Evolutionary conservation across 2,797 vertebrate species (phyloP), one percentile per base, ranked within the genome.

Genomic region (Sebastolobus alascanus): DNA sequence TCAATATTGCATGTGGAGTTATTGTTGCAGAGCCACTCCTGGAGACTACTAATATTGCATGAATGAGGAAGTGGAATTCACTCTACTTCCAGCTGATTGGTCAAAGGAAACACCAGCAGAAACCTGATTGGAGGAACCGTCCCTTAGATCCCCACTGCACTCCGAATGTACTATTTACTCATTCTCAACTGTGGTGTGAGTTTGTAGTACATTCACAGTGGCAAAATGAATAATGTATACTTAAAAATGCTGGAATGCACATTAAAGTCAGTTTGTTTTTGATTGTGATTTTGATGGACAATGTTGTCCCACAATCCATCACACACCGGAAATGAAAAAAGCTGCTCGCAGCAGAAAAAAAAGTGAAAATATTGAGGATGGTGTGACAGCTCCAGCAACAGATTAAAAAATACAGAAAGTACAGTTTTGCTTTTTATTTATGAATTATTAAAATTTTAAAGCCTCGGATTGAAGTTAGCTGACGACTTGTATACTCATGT

Each of bases 1-100:
- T 90, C 81, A 93, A 93, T 94, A 92, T 90, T 92, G 80, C 88
- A 92, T 90, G 87, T 68, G 59, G 81, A 89, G 88, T 92, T 93
- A 84, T 88, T 84, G 86, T 92, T 92, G 87, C 84, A 73, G 67
- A 90, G 86, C 43, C 87, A 60, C 80, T 92, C 79, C 80, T 88
- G 80, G 84, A 87, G 82, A 83, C 89, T 82, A 52, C 75, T 87
- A 84, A 78, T 84, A 90, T 84, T 83, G 59, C 76, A 79, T 77
- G 84, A 86, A 91, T 85, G 75, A 91, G 90, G 90, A 93, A 93
- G 89, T 92, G 83, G 81, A 88, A 86, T 73, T 54, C 0, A 11
- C 46, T 79, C 55, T 67, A 2, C 83, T 38, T 50, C 5, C 50
- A 80, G 43, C 79, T 77, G 75, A 92, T 92, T 91, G 90, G 93